These are phyloP conservation scores for Phodopus roborovskii DNA, from an alignment of 2,113 vertebrate species.

Conservation along the genomic window DNA sequence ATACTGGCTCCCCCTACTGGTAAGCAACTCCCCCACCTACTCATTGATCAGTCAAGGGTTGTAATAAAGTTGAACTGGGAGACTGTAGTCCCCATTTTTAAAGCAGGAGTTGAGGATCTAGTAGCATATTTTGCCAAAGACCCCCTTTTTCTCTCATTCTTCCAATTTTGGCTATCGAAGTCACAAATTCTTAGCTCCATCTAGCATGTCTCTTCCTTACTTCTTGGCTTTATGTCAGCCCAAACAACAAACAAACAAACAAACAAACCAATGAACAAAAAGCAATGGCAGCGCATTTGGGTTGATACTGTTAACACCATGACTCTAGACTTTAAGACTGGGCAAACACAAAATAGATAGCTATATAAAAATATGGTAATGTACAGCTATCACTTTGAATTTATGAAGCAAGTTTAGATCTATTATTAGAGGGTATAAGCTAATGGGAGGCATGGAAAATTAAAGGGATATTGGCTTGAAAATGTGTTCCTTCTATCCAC, in stretches of 20 bases:
- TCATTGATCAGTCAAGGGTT: neutral
- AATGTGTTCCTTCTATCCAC: neutral
- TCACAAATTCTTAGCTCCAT: constrained; percentile 60
- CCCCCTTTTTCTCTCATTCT: constrained; percentile 54
- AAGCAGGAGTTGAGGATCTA: constrained; percentile 15
- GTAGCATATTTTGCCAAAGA: constrained; percentile 22
- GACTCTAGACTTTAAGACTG: neutral
- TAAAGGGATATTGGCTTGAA: neutral
- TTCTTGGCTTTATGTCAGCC: constrained; percentile 17
- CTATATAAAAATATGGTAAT: constrained; percentile 20
- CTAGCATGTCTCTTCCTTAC: constrained; percentile 36
- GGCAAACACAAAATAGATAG: neutral
- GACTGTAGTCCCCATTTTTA: neutral
- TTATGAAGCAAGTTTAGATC: constrained; percentile 29
- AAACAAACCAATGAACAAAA: neutral
- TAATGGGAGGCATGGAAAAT: constrained; percentile 32
- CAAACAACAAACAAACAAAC: neutral
- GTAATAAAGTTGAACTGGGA: neutral
- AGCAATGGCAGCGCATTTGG: neutral
- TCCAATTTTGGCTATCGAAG: constrained; percentile 56
- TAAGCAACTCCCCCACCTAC: neutral
- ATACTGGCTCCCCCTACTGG: constrained; percentile 53
- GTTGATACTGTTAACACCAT: neutral
- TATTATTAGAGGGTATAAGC: neutral
- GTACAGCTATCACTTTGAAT: neutral